Conservation (phyloP, 2,888 invertebrate genomes). For the Hesperia comma region DNA sequence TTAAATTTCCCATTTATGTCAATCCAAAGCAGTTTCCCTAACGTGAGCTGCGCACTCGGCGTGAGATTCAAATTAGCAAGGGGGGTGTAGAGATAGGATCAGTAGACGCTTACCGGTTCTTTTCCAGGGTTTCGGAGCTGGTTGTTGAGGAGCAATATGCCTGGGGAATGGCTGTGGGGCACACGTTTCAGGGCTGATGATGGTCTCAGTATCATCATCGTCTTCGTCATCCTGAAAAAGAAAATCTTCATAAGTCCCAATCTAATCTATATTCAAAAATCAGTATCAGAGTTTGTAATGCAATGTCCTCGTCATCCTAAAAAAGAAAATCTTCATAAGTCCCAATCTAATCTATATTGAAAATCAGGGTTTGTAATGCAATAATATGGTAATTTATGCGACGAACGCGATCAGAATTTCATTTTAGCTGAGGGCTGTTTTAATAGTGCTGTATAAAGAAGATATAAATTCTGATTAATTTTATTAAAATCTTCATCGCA, state of each 20-base stretch:
- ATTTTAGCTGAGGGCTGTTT: constrained; percentile 13
- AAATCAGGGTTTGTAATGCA: not conserved
- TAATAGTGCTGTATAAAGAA: constrained; percentile 10
- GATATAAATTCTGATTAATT: constrained; percentile 13
- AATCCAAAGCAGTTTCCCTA: constrained; percentile 19
- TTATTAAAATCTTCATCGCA: not conserved
- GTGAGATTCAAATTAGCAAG: not conserved
- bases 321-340: constrained; percentile 19
- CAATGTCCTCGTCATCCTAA: constrained; percentile 79
- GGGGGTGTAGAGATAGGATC: not conserved
- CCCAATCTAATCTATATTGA: not conserved
- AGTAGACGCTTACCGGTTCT: constrained; percentile 69
- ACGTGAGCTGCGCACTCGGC: constrained; percentile 16
- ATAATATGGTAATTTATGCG: constrained; percentile 18
- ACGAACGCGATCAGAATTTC: constrained; percentile 15
- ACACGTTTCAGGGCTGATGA: constrained; percentile 68
- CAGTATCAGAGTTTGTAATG: too few relatives aligned
- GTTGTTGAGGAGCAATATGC: constrained; percentile 66
- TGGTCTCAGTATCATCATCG: constrained; percentile 77
- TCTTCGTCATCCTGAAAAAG: constrained; percentile 74
- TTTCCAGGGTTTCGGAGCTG: constrained; percentile 79
- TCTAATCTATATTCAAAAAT: not conserved
- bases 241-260: not conserved
- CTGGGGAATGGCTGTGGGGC: constrained; percentile 79
- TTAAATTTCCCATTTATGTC: constrained; percentile 6